These are phyloP conservation scores for Cataglyphis hispanica DNA, from an alignment of 1,140 invertebrate species.

Conservation along the genomic window DNA sequence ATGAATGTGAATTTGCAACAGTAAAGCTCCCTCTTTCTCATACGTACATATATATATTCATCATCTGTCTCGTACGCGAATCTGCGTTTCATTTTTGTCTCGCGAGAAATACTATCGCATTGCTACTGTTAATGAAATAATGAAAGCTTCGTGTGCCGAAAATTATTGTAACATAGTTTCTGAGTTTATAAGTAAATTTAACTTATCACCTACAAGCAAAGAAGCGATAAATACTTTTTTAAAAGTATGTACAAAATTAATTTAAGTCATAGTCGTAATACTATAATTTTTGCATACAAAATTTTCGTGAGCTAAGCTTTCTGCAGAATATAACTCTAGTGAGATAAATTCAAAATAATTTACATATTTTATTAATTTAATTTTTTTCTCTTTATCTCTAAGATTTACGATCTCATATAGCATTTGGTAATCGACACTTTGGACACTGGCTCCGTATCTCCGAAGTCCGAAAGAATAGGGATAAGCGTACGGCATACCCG, in stretches of 20 bases:
- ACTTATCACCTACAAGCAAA: not conserved
- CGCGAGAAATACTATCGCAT: conserved; percentile 73
- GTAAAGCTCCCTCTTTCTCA: conserved; percentile 11
- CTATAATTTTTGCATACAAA: not conserved
- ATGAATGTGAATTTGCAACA: conserved; percentile 41
- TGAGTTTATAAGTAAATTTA: not conserved
- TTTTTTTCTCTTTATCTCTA: not conserved
- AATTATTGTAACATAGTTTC: conserved; percentile 1
- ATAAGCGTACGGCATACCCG: not conserved
- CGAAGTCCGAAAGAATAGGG: conserved; percentile 2
- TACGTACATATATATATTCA: conserved; percentile 53
- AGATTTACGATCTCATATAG: not conserved
- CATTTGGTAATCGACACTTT: conserved; percentile 21
- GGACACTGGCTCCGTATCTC: conserved; percentile 12
- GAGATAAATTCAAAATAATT: not conserved
- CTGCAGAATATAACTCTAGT: not conserved
- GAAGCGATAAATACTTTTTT: conserved; percentile 18
- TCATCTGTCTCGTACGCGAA: conserved; percentile 24
- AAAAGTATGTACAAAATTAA: not conserved
- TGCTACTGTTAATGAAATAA: conserved; percentile 75
- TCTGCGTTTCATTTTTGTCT: conserved; percentile 69
- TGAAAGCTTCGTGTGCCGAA: not conserved
- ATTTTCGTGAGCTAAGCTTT: not conserved
- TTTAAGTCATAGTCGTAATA: not conserved
- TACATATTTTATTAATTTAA: not conserved